Percentiles rank a stretch among this genome's conserved stretches.
These are phyloP conservation scores for Neodiprion pinetum DNA, from an alignment of 1,140 invertebrate genomes.

Conservation along the genomic window DNA sequence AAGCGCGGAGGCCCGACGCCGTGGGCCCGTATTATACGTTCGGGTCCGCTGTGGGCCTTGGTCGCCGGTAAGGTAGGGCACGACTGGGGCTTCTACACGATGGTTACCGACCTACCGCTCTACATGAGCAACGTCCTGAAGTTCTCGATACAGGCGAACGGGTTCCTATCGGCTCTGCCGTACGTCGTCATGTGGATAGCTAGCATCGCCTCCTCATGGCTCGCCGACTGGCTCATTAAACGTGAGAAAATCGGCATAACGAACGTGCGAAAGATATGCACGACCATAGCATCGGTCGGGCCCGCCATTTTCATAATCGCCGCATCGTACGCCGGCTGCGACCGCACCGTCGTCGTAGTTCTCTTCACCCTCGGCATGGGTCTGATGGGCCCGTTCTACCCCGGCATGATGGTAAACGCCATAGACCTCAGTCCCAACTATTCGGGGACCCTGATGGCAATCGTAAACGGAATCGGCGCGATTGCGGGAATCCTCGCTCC, in stretches of 20 bases:
- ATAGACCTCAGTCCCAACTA: constrained; percentile 84
- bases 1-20: constrained; percentile 66
- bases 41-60: constrained; percentile 73
- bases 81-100: constrained; percentile 91
- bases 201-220: constrained; percentile 68
- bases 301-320: constrained; percentile 80
- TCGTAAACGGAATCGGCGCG: constrained; percentile 69
- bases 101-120: constrained; percentile 87
- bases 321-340: constrained; percentile 81
- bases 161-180: constrained; percentile 71
- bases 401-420: constrained; percentile 79
- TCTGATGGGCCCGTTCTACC: constrained; percentile 77
- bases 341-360: constrained; percentile 68
- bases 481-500: constrained; percentile 3
- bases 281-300: constrained; percentile 71
- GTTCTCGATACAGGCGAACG: constrained; percentile 79
- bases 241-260: constrained; percentile 64
- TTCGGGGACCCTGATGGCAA: constrained; percentile 81
- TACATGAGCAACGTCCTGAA: constrained; percentile 86
- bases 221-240: constrained; percentile 72
- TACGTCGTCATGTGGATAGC: constrained; percentile 78
- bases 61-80: constrained; percentile 76
- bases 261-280: constrained; percentile 74
- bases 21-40: constrained; percentile 75
- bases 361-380: constrained; percentile 77